Evolutionary conservation across 2,113 vertebrate genomes (phyloP).

Genomic region (Myocastor coypus): DNA sequence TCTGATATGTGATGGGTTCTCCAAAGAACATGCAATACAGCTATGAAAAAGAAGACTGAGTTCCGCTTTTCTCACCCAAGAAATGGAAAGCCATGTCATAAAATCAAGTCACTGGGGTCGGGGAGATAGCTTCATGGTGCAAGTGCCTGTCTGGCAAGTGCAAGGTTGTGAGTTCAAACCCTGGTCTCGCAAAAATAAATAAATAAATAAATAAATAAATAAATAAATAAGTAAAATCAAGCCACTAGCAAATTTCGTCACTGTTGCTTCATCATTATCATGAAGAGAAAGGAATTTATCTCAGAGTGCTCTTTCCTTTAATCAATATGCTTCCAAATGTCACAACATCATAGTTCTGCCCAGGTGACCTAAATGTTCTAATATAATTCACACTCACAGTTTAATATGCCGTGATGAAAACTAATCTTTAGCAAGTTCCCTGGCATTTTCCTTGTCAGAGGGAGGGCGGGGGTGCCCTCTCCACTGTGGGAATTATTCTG

Average conservation of each 20-base stretch:
- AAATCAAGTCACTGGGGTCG: not conserved
- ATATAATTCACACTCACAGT: slow-evolving; percentile 17
- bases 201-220: too few species aligned
- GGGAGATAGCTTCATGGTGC: too few species aligned
- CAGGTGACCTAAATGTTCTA: slow-evolving; percentile 55
- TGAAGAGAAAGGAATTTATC: slow-evolving; percentile 45
- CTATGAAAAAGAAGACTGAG: not conserved
- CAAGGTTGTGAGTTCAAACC: too few species aligned
- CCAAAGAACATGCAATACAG: not conserved
- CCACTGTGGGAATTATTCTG: not conserved
- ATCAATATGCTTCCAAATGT: slow-evolving; percentile 40
- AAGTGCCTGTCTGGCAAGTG: too few species aligned
- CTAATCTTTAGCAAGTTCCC: slow-evolving; percentile 39
- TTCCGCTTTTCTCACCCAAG: not conserved
- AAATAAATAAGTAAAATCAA: too few species aligned
- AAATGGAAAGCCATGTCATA: not conserved
- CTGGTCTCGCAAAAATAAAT: too few species aligned
- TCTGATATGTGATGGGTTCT: not conserved
- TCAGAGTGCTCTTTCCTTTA: slow-evolving; percentile 19
- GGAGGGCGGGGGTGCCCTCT: not conserved
- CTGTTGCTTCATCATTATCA: not conserved
- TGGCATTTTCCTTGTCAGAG: slow-evolving; percentile 11
- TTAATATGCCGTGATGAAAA: slow-evolving; percentile 58
- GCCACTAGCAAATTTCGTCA: not conserved
- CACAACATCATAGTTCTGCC: not conserved